Conservation (phyloP, 2,888 invertebrate genomes). For the Dicycla oo region DNA sequence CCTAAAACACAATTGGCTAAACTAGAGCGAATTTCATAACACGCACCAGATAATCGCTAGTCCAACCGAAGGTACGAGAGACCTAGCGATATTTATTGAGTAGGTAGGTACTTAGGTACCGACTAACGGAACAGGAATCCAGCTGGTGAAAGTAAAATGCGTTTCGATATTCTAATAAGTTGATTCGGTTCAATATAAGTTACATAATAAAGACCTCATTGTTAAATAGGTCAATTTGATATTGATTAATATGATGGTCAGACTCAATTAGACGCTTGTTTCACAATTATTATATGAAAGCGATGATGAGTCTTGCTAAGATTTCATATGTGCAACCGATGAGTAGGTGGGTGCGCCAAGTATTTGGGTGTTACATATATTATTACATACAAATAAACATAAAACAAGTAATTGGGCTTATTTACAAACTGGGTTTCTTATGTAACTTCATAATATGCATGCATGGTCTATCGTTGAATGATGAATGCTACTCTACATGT, state of each 20-base stretch:
- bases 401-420: slow-evolving; percentile 38
- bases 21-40: slow-evolving; percentile 68
- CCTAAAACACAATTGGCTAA: slow-evolving; percentile 55
- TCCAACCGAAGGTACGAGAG: slow-evolving; percentile 31
- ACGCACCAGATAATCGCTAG: slow-evolving; percentile 39
- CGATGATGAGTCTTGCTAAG: slow-evolving; percentile 55
- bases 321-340: slow-evolving; percentile 46
- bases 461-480: slow-evolving; percentile 18
- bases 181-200: slow-evolving; percentile 49
- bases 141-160: slow-evolving; percentile 74
- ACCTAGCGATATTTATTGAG: slow-evolving; percentile 61
- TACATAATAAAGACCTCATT: slow-evolving; percentile 65
- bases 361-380: slow-evolving; percentile 33
- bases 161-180: slow-evolving; percentile 52
- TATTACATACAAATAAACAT: slow-evolving; percentile 33
- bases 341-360: slow-evolving; percentile 42
- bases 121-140: slow-evolving; percentile 66
- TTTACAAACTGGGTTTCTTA: slow-evolving; percentile 18
- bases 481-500: background rate
- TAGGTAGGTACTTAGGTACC: slow-evolving; percentile 46
- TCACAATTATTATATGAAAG: slow-evolving; percentile 63
- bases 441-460: slow-evolving; percentile 24
- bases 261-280: slow-evolving; percentile 63
- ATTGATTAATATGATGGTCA: slow-evolving; percentile 69
- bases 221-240: slow-evolving; percentile 63